phyloP scores from a whole-genome alignment of 1,140 invertebrate species.

The Eurosta solidaginis region DNA sequence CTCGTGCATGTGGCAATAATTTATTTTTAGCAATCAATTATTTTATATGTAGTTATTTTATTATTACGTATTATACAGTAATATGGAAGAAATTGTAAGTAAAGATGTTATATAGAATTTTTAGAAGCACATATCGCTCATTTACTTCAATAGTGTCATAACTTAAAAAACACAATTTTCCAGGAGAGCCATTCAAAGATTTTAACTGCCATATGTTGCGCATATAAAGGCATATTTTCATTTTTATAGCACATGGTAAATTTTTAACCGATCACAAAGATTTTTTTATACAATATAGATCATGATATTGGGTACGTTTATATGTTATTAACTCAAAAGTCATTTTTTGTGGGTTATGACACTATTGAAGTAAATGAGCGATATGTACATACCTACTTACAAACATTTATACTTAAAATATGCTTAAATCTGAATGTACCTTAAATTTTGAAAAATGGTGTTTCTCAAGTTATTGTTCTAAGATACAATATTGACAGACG shows the following conservation, averaged over 20 bases:
- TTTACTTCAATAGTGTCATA: too few species aligned
- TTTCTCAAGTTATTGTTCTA: background rate
- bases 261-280: too few species aligned
- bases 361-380: too few species aligned
- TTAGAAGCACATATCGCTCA: background rate
- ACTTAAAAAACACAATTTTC: too few species aligned
- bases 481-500: background rate
- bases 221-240: too few species aligned
- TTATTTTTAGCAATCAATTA: constrained; percentile 2
- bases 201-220: too few species aligned
- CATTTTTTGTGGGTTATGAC: too few species aligned
- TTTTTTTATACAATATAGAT: too few species aligned
- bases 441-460: background rate
- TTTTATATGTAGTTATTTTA: background rate
- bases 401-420: background rate
- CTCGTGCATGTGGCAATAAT: constrained; percentile 28
- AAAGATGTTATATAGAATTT: background rate
- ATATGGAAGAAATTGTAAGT: background rate
- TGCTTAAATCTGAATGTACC: background rate
- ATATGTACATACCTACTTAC: background rate
- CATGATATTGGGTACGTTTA: too few species aligned
- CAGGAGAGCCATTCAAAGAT: too few species aligned
- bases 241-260: too few species aligned
- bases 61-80: background rate
- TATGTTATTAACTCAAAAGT: too few species aligned